These are phyloP conservation scores for Campodea augens DNA, from an alignment of 1,140 invertebrate genomes.

Conservation along the genomic window DNA sequence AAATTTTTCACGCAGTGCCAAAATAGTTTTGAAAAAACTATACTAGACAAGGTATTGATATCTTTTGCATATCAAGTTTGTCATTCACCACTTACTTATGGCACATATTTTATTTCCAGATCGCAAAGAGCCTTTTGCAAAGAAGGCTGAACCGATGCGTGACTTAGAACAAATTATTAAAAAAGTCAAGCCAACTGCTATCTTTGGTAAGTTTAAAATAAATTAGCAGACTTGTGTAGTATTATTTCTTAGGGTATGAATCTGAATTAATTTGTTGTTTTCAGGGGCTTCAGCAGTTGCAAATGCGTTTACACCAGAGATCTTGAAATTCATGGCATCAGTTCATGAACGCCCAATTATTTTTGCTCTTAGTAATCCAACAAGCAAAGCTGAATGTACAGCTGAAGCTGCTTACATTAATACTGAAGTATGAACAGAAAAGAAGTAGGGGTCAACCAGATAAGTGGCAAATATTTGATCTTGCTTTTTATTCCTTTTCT, in stretches of 20 bases:
- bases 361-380: conserved; percentile 93
- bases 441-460: too few species aligned
- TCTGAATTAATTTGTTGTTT: conserved; percentile 3
- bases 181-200: conserved; percentile 53
- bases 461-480: too few species aligned
- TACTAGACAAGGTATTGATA: not conserved
- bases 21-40: too few species aligned
- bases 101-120: conserved; percentile 33
- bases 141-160: conserved; percentile 43
- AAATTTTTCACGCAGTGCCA: too few species aligned
- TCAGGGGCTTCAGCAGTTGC: conserved; percentile 56
- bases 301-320: conserved; percentile 65
- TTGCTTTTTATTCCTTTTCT: too few species aligned
- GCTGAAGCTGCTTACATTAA: conserved; percentile 75
- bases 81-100: too few species aligned
- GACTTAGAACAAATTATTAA: conserved; percentile 57
- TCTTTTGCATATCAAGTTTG: not conserved
- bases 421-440: conserved; percentile 42
- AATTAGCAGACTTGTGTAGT: conserved; percentile 1
- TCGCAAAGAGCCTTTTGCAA: conserved; percentile 57
- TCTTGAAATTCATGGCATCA: conserved; percentile 60
- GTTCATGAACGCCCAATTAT: conserved; percentile 64
- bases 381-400: conserved; percentile 91
- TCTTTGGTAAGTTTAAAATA: conserved; percentile 46
- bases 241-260: not conserved